Evolutionary conservation across 2,888 invertebrate genomes (phyloP).

Genomic region (Hipparchia semele): DNA sequence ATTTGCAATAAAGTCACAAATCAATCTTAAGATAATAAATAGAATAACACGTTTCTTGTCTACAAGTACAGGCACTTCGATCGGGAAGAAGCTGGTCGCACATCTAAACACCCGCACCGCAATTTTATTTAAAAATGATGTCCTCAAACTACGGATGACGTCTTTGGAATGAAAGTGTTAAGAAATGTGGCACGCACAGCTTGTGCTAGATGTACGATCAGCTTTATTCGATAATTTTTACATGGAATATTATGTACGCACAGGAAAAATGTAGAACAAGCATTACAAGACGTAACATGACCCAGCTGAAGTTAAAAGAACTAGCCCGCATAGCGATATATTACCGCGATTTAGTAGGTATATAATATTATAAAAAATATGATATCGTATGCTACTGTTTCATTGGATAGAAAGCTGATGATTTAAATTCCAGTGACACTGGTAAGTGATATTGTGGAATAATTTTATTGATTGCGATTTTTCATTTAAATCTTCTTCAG

Average conservation of each 20-base stretch:
- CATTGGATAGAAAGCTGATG: neutral
- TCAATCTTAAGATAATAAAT: neutral
- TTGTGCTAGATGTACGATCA: neutral
- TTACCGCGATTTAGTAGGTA: neutral
- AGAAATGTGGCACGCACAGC: neutral
- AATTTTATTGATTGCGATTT: too few relatives aligned
- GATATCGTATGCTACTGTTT: neutral
- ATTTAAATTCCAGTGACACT: neutral
- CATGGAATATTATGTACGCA: neutral
- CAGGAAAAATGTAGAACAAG: neutral
- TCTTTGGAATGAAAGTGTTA: neutral
- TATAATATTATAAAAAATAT: neutral
- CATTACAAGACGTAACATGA: neutral
- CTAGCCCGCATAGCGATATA: constrained; percentile 6
- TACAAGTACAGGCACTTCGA: too few relatives aligned
- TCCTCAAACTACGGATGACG: neutral
- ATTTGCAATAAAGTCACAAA: neutral
- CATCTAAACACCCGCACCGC: neutral
- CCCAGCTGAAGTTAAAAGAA: neutral
- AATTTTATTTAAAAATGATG: neutral
- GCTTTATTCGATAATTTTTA: neutral
- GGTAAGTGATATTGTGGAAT: neutral
- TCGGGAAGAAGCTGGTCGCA: neutral
- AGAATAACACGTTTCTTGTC: too few relatives aligned
- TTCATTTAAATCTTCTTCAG: too few relatives aligned